A percentile compares a stretch with the other conserved stretches of the same genome.
Evolutionary conservation across 2,113 vertebrate genomes (phyloP).

Genomic region (Tachycineta bicolor): DNA sequence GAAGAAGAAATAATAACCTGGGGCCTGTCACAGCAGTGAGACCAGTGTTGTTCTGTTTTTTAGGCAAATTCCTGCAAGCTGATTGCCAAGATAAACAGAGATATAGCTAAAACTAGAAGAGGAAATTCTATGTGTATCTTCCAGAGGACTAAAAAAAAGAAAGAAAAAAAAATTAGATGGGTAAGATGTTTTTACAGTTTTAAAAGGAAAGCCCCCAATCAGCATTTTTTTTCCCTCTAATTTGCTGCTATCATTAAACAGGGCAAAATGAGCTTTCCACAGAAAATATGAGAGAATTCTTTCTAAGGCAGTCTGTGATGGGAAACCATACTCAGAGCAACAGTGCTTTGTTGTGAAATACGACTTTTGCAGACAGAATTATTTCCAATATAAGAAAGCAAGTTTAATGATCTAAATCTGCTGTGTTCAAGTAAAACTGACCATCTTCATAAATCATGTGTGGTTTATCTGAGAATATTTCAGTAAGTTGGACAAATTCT

Average conservation of each 20-base stretch:
- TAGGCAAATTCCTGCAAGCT: neutral
- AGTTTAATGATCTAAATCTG: neutral
- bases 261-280: neutral
- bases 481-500: neutral
- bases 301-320: neutral
- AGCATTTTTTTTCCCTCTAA: neutral
- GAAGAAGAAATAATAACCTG: neutral
- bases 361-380: neutral
- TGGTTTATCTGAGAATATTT: neutral
- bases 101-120: neutral
- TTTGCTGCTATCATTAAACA: neutral
- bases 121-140: neutral
- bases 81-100: neutral
- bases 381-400: neutral
- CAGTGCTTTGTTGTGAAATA: neutral
- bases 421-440: neutral
- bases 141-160: neutral
- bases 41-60: neutral
- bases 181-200: neutral
- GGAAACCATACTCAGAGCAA: neutral
- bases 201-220: neutral
- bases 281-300: neutral
- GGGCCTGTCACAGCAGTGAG: neutral
- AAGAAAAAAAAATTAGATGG: neutral
- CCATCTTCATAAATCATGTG: neutral